phyloP scores from a whole-genome alignment of 2,797 vertebrate genomes.

The Pithecia hirsuta region DNA sequence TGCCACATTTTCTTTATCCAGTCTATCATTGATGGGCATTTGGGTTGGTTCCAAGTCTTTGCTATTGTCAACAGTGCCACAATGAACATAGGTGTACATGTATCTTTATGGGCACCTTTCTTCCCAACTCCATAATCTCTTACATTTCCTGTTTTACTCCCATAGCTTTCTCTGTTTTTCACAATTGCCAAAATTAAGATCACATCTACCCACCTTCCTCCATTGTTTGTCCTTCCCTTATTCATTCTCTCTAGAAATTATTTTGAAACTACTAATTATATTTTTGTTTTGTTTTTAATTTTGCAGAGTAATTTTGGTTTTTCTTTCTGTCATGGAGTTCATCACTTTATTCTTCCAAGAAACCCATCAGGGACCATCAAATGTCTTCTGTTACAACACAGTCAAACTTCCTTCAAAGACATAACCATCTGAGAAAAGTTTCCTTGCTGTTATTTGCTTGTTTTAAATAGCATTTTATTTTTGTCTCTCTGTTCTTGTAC shows the following conservation, averaged over 20 bases:
- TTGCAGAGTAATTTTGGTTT: neutral
- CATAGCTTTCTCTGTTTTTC: neutral
- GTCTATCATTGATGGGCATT: no score
- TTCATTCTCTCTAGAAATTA: neutral
- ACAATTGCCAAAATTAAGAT: neutral
- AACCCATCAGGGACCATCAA: neutral
- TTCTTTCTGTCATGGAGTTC: neutral
- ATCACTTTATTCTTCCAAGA: neutral
- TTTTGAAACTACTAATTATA: neutral
- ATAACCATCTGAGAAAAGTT: neutral
- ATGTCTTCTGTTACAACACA: neutral
- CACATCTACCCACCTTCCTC: neutral
- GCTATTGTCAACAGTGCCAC: no score
- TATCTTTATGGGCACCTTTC: neutral
- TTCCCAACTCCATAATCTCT: neutral
- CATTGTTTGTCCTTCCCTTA: neutral
- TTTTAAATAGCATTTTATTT: neutral
- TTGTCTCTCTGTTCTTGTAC: neutral
- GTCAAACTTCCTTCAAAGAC: neutral
- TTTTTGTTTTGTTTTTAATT: neutral
- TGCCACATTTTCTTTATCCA: no score
- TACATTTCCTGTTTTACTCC: neutral
- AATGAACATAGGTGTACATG: no score
- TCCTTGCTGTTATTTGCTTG: neutral
- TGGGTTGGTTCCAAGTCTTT: no score